Percentiles rank a stretch among this genome's conserved stretches.
phyloP scores from a whole-genome alignment of 2,888 invertebrate genomes.

The Tenthredo amoena region DNA sequence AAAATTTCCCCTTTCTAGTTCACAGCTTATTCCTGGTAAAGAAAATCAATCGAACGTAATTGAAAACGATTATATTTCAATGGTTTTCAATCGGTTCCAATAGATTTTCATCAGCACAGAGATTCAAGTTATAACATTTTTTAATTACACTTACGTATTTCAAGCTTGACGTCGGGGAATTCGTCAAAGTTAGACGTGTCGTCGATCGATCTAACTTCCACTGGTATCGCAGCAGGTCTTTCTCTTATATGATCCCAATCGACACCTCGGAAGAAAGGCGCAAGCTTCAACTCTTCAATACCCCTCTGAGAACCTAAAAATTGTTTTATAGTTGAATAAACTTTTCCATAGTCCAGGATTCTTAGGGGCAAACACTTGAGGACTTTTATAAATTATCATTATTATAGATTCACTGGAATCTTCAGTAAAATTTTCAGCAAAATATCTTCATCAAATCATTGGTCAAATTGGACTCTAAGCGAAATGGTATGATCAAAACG shows the following conservation, averaged over 20 bases:
- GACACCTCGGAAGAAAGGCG: conserved; percentile 97
- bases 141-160: conserved; percentile 92
- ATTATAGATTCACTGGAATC: conserved; percentile 11
- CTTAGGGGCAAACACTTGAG: not conserved
- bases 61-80: no score
- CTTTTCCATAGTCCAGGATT: not conserved
- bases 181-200: conserved; percentile 99
- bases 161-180: conserved; percentile 99
- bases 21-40: not conserved
- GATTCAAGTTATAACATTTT: not conserved
- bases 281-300: conserved; percentile 95
- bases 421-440: not conserved
- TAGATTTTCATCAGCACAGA: not conserved
- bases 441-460: not conserved
- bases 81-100: not conserved
- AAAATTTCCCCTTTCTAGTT: not conserved
- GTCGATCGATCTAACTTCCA: conserved; percentile 98
- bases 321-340: conserved; percentile 69
- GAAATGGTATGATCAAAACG: not conserved
- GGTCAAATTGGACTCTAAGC: not conserved
- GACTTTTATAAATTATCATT: not conserved
- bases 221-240: conserved; percentile 98
- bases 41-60: no score
- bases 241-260: conserved; percentile 99
- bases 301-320: conserved; percentile 90